Conservation (phyloP, 2,797 vertebrate genomes). For the Macropodus opercularis region DNA sequence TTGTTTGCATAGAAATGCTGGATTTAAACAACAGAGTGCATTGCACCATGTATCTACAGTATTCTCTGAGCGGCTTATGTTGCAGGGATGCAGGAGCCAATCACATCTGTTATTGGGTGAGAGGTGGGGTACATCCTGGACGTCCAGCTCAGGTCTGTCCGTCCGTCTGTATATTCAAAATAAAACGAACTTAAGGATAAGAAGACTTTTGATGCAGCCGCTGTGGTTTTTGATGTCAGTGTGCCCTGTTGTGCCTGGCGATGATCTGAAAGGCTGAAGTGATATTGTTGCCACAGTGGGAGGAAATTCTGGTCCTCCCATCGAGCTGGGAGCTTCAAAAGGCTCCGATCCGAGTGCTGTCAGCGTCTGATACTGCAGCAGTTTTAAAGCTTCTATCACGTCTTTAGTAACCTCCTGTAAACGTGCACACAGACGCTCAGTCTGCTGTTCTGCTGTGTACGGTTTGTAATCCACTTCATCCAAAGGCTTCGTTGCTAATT, state of each 20-base stretch:
- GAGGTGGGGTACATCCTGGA: too few relatives aligned
- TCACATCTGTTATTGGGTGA: too few relatives aligned
- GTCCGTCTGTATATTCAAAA: too few relatives aligned
- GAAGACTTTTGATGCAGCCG: too few relatives aligned
- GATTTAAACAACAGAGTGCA: neutral
- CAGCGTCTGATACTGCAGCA: conserved; percentile 23
- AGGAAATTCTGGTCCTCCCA: conserved; percentile 30
- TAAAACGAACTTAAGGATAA: too few relatives aligned
- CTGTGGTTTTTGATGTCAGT: too few relatives aligned
- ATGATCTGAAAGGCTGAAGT: conserved; percentile 25
- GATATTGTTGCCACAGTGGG: conserved; percentile 17
- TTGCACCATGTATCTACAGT: too few relatives aligned
- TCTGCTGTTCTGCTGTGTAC: neutral
- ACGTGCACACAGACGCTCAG: neutral
- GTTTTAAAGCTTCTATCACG: conserved; percentile 32
- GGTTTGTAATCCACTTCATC: conserved; percentile 31
- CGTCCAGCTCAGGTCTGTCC: too few relatives aligned
- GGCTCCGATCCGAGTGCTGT: conserved; percentile 19
- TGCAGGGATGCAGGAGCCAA: too few relatives aligned
- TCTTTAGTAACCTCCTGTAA: conserved; percentile 13
- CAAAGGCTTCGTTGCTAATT: conserved; percentile 11
- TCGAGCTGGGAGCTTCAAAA: conserved; percentile 35
- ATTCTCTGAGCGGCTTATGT: too few relatives aligned
- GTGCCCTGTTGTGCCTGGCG: conserved; percentile 3
- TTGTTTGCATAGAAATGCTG: conserved; percentile 5